A percentile compares a stretch with the other conserved stretches of the same genome.
phyloP scores from a whole-genome alignment of 1,140 invertebrate species.

The Papilio dardanus region DNA sequence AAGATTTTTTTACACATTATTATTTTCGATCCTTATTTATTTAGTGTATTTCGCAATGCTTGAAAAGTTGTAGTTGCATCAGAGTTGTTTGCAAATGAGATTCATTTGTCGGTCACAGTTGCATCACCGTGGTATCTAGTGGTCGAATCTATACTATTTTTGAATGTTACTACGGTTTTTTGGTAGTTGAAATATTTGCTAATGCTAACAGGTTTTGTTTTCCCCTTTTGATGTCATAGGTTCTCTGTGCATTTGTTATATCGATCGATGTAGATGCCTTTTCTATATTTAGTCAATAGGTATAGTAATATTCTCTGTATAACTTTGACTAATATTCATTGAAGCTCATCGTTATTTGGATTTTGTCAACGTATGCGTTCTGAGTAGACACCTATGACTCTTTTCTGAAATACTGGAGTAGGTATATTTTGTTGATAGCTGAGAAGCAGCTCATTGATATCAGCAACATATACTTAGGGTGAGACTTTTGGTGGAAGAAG shows the following conservation, averaged over 20 bases:
- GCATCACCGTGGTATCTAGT: neutral
- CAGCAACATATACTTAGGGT: neutral
- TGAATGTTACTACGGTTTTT: neutral
- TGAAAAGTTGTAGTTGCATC: neutral
- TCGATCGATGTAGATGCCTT: neutral
- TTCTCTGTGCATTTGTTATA: neutral
- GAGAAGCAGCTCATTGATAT: neutral
- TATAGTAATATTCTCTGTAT: neutral
- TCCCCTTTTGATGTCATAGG: neutral
- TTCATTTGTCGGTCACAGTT: neutral
- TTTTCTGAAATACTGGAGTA: too few species aligned
- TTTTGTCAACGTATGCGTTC: too few species aligned
- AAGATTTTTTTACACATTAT: conserved; percentile 62
- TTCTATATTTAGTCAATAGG: neutral
- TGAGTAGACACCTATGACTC: too few species aligned
- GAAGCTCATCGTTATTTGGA: neutral
- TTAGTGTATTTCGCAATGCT: conserved; percentile 8
- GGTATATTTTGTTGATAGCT: neutral
- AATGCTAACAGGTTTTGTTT: neutral
- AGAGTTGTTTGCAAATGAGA: neutral
- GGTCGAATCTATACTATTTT: neutral
- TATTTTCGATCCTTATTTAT: conserved; percentile 60
- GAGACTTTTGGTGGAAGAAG: neutral
- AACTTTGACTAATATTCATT: neutral
- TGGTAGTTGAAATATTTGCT: neutral